phyloP scores from a whole-genome alignment of 2,888 invertebrate species.

The Stenodema calcarata region DNA sequence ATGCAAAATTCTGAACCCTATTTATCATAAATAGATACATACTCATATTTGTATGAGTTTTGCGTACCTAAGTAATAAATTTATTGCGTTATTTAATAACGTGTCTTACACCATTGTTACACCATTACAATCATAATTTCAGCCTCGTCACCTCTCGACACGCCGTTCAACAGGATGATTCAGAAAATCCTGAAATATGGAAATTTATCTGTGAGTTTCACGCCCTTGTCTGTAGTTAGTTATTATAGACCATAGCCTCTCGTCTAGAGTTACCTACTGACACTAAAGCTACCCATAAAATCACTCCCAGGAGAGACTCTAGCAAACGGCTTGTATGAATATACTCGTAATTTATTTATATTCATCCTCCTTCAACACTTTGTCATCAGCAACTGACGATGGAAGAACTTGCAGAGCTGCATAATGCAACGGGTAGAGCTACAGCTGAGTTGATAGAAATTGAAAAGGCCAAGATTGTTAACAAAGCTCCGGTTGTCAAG shows the following conservation, averaged over 20 bases:
- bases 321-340: too few relatives aligned
- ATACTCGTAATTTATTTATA: not conserved
- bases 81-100: too few relatives aligned
- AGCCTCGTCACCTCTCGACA: constrained; percentile 34
- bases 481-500: constrained; percentile 45
- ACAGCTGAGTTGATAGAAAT: constrained; percentile 44
- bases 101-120: too few relatives aligned
- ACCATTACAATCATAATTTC: not conserved
- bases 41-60: too few relatives aligned
- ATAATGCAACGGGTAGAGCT: constrained; percentile 38
- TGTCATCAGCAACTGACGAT: constrained; percentile 26
- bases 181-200: constrained; percentile 50
- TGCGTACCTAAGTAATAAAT: too few relatives aligned
- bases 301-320: too few relatives aligned
- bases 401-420: constrained; percentile 51
- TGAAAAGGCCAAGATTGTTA: constrained; percentile 44
- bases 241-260: too few relatives aligned
- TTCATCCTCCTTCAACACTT: not conserved
- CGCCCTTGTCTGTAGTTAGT: too few relatives aligned
- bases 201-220: constrained; percentile 39
- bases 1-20: too few relatives aligned
- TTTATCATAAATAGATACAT: too few relatives aligned
- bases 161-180: constrained; percentile 43
- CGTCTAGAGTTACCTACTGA: too few relatives aligned
- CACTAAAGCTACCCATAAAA: too few relatives aligned